phyloP scores from a whole-genome alignment of 2,113 vertebrate species.

The Ictalurus furcatus region DNA sequence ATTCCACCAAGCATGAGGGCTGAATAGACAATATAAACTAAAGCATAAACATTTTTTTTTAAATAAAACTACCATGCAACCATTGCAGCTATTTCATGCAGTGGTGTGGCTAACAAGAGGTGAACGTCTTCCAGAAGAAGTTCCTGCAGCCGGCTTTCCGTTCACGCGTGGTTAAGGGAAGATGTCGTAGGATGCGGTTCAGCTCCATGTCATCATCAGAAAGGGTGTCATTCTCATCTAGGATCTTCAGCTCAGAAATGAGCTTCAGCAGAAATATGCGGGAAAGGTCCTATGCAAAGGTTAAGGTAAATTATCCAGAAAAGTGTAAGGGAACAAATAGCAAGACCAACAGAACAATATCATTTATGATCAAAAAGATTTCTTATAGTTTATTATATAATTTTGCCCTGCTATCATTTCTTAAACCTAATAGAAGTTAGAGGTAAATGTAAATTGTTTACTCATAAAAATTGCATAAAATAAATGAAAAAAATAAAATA shows the following conservation, averaged over 20 bases:
- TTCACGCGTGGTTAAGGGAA: constrained; percentile 66
- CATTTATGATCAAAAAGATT: background rate
- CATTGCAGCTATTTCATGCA: background rate
- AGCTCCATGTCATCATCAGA: constrained; percentile 45
- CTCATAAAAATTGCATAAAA: background rate
- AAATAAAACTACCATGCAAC: background rate
- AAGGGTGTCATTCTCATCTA: constrained; percentile 45
- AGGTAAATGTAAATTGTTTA: background rate
- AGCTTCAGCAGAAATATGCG: constrained; percentile 62
- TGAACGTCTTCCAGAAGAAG: constrained; percentile 83
- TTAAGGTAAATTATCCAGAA: background rate
- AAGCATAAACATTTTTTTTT: background rate
- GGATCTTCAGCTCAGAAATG: constrained; percentile 57
- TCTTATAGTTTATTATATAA: background rate
- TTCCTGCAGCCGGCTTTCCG: constrained; percentile 77
- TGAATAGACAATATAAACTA: background rate
- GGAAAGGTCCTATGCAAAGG: constrained; percentile 60
- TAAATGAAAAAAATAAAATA: too few species aligned
- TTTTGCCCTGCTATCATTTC: background rate
- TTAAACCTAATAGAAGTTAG: background rate
- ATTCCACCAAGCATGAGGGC: background rate
- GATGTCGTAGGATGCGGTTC: constrained; percentile 61
- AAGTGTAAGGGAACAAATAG: background rate
- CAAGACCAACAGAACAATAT: background rate
- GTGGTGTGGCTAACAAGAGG: constrained; percentile 68